Evolutionary conservation across 1,140 invertebrate genomes (phyloP).

Genomic region (Akabosia matsudoensis): DNA sequence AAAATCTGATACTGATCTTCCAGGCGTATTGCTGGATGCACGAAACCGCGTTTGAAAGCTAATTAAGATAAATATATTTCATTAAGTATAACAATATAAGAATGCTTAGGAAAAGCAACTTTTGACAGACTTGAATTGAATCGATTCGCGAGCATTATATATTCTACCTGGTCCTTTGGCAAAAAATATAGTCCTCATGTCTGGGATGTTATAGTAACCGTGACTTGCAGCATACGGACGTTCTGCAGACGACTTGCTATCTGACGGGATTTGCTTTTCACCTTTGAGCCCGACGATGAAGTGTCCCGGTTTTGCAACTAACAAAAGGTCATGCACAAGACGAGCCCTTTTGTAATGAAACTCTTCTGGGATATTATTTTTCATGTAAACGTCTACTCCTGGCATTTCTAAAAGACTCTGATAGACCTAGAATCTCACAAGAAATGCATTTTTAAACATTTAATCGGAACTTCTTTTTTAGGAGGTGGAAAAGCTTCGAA

Average conservation of each 20-base stretch:
- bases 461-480: too few species aligned
- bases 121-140: background rate
- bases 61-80: background rate
- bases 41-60: background rate
- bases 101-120: background rate
- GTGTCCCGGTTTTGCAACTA: slow-evolving; percentile 40
- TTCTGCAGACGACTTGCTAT: slow-evolving; percentile 13
- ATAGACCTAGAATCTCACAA: slow-evolving; percentile 25
- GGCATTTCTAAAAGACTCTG: slow-evolving; percentile 15
- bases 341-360: slow-evolving; percentile 49
- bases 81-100: background rate
- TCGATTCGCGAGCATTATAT: background rate
- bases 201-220: slow-evolving; percentile 49
- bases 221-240: slow-evolving; percentile 46
- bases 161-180: slow-evolving; percentile 48
- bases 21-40: background rate
- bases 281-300: slow-evolving; percentile 26
- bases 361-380: slow-evolving; percentile 49
- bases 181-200: slow-evolving; percentile 52
- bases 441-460: background rate
- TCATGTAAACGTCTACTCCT: slow-evolving; percentile 49
- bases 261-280: slow-evolving; percentile 33
- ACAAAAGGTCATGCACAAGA: slow-evolving; percentile 39
- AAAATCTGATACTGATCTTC: slow-evolving; percentile 11
- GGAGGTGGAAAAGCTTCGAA: too few species aligned